These are phyloP conservation scores for Heterochromis multidens DNA, from an alignment of 2,113 vertebrate species.

Conservation along the genomic window DNA sequence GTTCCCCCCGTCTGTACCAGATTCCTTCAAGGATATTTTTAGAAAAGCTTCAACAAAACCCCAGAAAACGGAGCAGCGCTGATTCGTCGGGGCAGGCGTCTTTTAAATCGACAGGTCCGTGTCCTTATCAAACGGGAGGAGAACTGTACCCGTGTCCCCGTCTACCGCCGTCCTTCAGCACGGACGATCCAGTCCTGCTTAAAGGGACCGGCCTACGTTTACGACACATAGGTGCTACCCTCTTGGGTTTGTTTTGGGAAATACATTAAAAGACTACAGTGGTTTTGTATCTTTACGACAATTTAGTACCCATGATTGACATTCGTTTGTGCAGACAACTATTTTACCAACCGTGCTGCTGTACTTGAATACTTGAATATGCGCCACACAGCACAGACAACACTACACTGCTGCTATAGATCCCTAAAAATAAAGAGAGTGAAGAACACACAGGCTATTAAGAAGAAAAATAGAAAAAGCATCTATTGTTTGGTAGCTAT, in stretches of 20 bases:
- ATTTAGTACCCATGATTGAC: not conserved
- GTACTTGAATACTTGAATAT: not conserved
- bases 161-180: not conserved
- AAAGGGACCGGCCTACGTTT: slow-evolving; percentile 37
- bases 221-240: not conserved
- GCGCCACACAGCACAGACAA: not conserved
- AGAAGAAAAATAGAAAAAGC: not conserved
- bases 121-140: not conserved
- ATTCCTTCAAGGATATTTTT: not conserved
- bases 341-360: not conserved
- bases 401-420: not conserved
- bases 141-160: not conserved
- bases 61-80: not conserved
- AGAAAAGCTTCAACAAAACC: not conserved
- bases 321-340: not conserved
- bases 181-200: slow-evolving; percentile 8
- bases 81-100: not conserved
- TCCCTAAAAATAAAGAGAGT: not conserved
- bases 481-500: not conserved
- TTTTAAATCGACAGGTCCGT: not conserved
- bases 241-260: not conserved
- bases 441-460: not conserved
- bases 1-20: not conserved
- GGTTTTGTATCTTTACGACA: not conserved
- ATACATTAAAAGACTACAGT: not conserved